Evolutionary conservation across 2,888 invertebrate genomes (phyloP), one percentile per base, ranked within the genome.

Genomic region (Eupithecia pulchellata): DNA sequence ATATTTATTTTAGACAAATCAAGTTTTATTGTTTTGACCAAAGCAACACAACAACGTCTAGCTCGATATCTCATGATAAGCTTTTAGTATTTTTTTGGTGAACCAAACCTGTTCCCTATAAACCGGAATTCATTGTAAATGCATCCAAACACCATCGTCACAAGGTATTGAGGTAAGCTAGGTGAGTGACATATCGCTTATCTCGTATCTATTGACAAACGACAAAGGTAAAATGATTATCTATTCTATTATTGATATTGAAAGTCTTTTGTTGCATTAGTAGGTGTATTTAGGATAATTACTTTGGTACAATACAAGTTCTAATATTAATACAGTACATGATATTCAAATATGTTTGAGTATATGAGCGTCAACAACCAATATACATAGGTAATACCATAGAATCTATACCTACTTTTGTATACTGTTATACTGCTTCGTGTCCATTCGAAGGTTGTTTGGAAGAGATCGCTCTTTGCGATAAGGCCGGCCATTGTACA

Each of bases 201-300:
- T 72, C 30, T 30, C n/a, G 8, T 30, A 30, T 30, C 68, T 68
- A 47, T 66, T 68, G 68, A 72, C 72, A 61, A 72, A 68, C 64
- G 55, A n/a, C n/a, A n/a, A n/a, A 34, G 25, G 4, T 11, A 25
- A 52, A 25, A 20, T 9, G 52, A 52, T 52, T 52, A 25, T 52
- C 13, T 52, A 25, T 25, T 52, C 52, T 52, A 52, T 25, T 52
- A 52, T 25, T 52, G 20, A 52, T 20, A 47, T 25, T 52, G 25
- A 52, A 52, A 52, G 52, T 25, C 25, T 52, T 52, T 52, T 52
- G 25, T 52, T 25, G 11, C 25, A 52, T 13, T 4, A 25, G 13
- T 52, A 20, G 13, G 9, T 9, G 4, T 36, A 39, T 39, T 39
- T 39, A 39, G 5, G 17, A 39, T n/a, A 39, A 39, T 17, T 5